A percentile compares a stretch with the other conserved stretches of the same genome.
These are phyloP conservation scores for Bos indicus DNA, from an alignment of 2,113 vertebrate genomes.

Conservation along the genomic window DNA sequence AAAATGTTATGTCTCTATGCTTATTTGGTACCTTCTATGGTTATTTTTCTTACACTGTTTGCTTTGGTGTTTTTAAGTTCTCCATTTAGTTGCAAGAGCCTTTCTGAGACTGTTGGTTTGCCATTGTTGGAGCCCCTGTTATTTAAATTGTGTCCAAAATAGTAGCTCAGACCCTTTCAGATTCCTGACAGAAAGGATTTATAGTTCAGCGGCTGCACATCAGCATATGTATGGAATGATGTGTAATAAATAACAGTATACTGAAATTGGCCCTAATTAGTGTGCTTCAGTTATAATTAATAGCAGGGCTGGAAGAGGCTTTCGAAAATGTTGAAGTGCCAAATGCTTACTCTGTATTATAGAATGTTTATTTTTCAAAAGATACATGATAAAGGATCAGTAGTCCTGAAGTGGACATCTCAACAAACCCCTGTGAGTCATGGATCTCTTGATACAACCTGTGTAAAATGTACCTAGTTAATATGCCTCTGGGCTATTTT, in stretches of 20 bases:
- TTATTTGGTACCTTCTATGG: slow-evolving; percentile 53
- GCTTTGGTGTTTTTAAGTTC: slow-evolving; percentile 59
- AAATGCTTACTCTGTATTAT: not conserved
- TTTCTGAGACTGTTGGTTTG: slow-evolving; percentile 41
- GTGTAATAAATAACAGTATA: not conserved
- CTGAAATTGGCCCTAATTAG: not conserved
- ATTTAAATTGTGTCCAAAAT: slow-evolving; percentile 30
- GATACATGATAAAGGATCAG: not conserved
- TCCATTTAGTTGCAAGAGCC: slow-evolving; percentile 29
- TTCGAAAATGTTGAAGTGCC: not conserved
- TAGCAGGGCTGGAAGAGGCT: not conserved
- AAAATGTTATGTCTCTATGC: slow-evolving; percentile 46
- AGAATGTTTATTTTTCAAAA: not conserved
- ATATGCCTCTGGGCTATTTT: not conserved
- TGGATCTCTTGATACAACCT: not conserved
- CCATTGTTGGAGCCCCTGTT: slow-evolving; percentile 8
- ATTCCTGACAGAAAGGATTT: not conserved
- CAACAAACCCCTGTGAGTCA: not conserved
- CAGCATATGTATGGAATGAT: not conserved
- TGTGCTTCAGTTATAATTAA: not conserved
- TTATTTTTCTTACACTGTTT: slow-evolving; percentile 61
- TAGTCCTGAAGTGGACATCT: not conserved
- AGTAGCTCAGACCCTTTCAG: not conserved
- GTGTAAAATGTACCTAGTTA: slow-evolving; percentile 14
- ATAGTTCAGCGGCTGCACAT: not conserved